Conservation (phyloP, 2,797 vertebrate genomes). For the Chrysocyon brachyurus region DNA sequence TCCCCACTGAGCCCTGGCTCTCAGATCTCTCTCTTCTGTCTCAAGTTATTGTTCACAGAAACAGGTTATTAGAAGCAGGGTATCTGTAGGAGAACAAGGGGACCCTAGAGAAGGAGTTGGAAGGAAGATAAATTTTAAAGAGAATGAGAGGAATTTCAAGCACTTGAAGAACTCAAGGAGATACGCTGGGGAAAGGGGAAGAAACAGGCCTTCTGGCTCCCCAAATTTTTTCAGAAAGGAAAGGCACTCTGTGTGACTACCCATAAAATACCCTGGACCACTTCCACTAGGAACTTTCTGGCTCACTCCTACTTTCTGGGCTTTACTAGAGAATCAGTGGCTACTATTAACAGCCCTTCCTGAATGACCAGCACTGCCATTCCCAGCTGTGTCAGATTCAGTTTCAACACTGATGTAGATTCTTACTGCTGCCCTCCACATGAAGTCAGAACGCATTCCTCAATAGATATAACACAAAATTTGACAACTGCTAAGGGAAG, state of each 20-base stretch:
- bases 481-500: neutral
- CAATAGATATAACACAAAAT: neutral
- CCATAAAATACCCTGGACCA: neutral
- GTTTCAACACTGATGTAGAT: neutral
- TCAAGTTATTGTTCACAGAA: neutral
- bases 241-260: neutral
- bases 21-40: neutral
- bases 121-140: neutral
- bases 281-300: neutral
- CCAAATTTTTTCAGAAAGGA: neutral
- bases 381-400: neutral
- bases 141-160: neutral
- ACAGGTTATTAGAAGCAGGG: neutral
- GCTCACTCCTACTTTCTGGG: neutral
- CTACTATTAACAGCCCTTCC: neutral
- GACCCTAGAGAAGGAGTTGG: neutral
- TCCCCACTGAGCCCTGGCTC: neutral
- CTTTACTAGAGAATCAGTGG: neutral
- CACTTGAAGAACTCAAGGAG: slow-evolving; percentile 19
- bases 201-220: neutral
- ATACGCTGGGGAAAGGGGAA: neutral
- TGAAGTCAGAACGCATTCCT: neutral
- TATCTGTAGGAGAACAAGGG: neutral
- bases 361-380: neutral
- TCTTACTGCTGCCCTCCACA: neutral